A percentile compares a stretch with the other conserved stretches of the same genome.
Conservation (phyloP, 2,888 invertebrate species). For the Macaria liturata region DNA sequence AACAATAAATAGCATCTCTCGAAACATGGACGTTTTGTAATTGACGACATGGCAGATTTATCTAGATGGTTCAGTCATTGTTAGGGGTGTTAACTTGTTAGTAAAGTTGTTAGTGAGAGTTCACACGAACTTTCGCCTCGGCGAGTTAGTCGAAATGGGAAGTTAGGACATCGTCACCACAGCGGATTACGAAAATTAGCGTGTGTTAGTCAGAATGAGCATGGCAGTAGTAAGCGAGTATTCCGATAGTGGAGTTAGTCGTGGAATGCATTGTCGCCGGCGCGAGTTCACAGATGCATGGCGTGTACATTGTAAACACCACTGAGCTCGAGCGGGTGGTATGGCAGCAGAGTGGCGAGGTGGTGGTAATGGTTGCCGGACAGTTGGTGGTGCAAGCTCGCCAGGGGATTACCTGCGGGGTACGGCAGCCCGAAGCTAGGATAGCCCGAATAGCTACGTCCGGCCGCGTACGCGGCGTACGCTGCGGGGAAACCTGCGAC, state of each 20-base stretch:
- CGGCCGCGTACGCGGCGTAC: constrained; percentile 97
- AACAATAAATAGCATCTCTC: constrained; percentile 75
- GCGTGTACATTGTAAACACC: constrained; percentile 89
- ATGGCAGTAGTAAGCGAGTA: constrained; percentile 60
- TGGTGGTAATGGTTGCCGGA: constrained; percentile 85
- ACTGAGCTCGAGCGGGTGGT: constrained; percentile 86
- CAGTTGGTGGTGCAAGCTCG: constrained; percentile 90
- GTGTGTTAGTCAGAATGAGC: constrained; percentile 65
- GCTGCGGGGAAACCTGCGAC: constrained; percentile 96
- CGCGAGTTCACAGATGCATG: constrained; percentile 90
- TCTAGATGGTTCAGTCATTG: constrained; percentile 82
- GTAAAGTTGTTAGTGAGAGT: constrained; percentile 77
- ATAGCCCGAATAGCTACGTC: constrained; percentile 98
- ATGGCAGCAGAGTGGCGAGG: constrained; percentile 85
- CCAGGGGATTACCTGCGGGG: constrained; percentile 96
- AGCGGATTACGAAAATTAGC: constrained; percentile 66
- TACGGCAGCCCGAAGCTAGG: constrained; percentile 99
- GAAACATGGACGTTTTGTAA: constrained; percentile 78
- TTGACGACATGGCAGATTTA: constrained; percentile 75
- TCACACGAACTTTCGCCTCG: constrained; percentile 72
- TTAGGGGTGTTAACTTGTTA: constrained; percentile 78
- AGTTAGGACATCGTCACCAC: constrained; percentile 72
- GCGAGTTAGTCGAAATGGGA: constrained; percentile 69
- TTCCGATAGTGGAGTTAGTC: constrained; percentile 61
- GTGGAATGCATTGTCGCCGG: constrained; percentile 80